A percentile compares a stretch with the other conserved stretches of the same genome.
Evolutionary conservation across 2,113 vertebrate species (phyloP).

Genomic region (Albula glossodonta): DNA sequence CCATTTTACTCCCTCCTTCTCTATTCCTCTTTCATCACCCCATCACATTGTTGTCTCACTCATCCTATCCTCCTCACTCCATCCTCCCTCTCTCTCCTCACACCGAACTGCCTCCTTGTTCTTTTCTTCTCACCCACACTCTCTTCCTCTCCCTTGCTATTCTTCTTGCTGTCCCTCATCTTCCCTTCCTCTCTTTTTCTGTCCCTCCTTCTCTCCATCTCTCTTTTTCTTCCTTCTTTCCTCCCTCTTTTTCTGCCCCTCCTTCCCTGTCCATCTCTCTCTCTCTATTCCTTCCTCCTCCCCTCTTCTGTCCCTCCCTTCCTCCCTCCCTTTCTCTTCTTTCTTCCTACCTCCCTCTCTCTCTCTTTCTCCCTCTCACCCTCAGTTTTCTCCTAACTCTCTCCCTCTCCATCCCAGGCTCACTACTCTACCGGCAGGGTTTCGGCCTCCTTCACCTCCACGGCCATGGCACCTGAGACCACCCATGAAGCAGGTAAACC

Average conservation of each 20-base stretch:
- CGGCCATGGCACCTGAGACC: constrained; percentile 91
- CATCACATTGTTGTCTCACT: background rate
- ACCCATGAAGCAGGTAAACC: constrained; percentile 84
- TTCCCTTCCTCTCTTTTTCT: background rate
- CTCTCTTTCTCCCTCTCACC: background rate
- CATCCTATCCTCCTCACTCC: background rate
- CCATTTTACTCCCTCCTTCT: too few relatives aligned
- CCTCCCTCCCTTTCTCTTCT: background rate
- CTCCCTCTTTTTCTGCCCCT: constrained; percentile 9
- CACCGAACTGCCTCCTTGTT: background rate
- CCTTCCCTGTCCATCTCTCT: background rate
- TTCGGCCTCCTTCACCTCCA: constrained; percentile 95
- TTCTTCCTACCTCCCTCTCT: too few relatives aligned
- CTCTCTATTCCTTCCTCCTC: background rate
- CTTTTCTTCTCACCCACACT: background rate
- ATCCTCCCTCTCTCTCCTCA: background rate
- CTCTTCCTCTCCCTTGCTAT: constrained; percentile 15
- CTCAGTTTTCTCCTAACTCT: background rate
- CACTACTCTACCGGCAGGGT: constrained; percentile 97
- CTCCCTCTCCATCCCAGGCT: constrained; percentile 69
- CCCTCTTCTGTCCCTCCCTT: constrained; percentile 7
- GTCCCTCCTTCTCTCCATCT: background rate
- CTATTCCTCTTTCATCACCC: background rate
- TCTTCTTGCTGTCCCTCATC: background rate
- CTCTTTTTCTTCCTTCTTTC: too few relatives aligned